Conservation (phyloP, 1,140 invertebrate genomes). For the Parapsyche elsis region DNA sequence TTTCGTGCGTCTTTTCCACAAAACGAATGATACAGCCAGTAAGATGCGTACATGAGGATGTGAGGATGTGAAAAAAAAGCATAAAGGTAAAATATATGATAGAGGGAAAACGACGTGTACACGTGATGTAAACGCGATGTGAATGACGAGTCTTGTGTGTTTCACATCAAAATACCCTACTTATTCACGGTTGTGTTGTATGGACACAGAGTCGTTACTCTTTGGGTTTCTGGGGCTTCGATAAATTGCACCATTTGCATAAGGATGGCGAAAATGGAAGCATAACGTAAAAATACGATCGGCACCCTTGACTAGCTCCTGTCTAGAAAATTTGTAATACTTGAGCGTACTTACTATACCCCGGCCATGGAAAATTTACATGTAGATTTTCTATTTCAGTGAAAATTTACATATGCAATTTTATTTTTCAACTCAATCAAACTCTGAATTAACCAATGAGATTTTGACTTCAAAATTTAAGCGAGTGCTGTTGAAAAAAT, state of each 20-base stretch:
- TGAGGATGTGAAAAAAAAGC: not conserved
- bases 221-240: not conserved
- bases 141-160: not conserved
- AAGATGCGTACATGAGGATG: not conserved
- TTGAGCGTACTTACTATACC: not conserved
- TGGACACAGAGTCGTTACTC: not conserved
- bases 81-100: not conserved
- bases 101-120: not conserved
- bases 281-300: slow-evolving; percentile 14
- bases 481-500: too few relatives aligned
- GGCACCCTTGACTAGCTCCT: not conserved
- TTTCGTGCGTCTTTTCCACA: slow-evolving; percentile 3
- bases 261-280: not conserved
- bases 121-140: not conserved
- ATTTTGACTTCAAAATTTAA: too few relatives aligned
- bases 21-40: not conserved
- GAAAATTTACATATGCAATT: not conserved
- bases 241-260: slow-evolving; percentile 23
- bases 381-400: not conserved
- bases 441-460: too few relatives aligned
- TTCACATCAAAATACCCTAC: not conserved
- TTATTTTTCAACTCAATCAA: not conserved
- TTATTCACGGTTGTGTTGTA: not conserved
- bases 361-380: not conserved
- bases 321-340: not conserved